Evolutionary conservation across 1,140 invertebrate genomes (phyloP).

Genomic region (Melipona quadrifasciata): DNA sequence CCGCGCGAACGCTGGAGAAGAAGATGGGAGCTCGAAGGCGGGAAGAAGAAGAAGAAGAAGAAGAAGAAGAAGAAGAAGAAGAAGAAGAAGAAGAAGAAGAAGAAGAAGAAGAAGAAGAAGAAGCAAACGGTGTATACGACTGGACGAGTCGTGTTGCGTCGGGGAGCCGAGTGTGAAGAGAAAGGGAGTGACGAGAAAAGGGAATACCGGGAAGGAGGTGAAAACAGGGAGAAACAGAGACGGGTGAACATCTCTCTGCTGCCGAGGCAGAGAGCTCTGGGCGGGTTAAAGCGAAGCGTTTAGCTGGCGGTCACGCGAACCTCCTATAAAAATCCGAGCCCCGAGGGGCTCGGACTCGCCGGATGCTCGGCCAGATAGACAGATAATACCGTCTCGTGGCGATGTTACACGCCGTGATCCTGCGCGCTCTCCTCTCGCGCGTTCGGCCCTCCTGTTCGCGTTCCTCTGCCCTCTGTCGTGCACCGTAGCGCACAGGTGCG

Average conservation of each 20-base stretch:
- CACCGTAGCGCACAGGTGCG: constrained; percentile 66
- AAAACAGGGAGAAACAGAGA: constrained; percentile 39
- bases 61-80: neutral
- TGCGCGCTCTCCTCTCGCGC: neutral
- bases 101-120: neutral
- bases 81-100: too few relatives aligned
- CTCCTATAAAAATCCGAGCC: constrained; percentile 71
- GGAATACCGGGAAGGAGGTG: constrained; percentile 16
- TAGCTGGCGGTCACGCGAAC: constrained; percentile 74
- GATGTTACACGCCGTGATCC: constrained; percentile 18
- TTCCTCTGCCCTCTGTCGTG: constrained; percentile 30
- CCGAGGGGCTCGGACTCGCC: constrained; percentile 52
- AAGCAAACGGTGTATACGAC: neutral
- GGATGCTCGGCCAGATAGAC: constrained; percentile 63
- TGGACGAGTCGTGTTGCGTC: neutral
- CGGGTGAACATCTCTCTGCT: constrained; percentile 1
- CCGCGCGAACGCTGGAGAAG: constrained; percentile 1
- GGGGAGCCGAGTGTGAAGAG: neutral
- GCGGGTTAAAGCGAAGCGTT: constrained; percentile 71
- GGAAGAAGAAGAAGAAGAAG: neutral
- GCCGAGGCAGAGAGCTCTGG: constrained; percentile 43
- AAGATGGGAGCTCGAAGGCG: neutral
- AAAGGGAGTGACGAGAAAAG: constrained; percentile 5
- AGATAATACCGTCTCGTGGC: constrained; percentile 63
- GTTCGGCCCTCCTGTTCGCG: neutral